Evolutionary conservation across 2,113 vertebrate species (phyloP).

Genomic region (Sinocyclocheilus anophthalmus): DNA sequence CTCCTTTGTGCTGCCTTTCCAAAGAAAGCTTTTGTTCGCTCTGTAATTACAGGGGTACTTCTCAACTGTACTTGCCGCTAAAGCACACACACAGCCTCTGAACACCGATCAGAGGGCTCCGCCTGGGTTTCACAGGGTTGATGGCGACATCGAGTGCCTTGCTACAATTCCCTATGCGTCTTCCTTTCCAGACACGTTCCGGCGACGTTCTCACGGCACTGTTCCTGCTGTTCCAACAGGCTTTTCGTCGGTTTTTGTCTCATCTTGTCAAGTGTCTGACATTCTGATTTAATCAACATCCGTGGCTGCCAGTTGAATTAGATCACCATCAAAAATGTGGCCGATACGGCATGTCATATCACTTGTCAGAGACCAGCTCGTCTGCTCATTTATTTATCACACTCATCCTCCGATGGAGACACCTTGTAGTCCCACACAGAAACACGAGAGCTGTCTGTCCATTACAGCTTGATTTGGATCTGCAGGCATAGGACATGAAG

Average conservation of each 20-base stretch:
- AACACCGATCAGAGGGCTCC: background rate
- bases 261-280: slow-evolving; percentile 81
- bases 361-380: slow-evolving; percentile 77
- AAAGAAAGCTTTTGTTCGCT: slow-evolving; percentile 65
- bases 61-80: slow-evolving; percentile 49
- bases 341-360: slow-evolving; percentile 74
- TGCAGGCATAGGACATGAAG: slow-evolving; percentile 28
- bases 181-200: slow-evolving; percentile 49
- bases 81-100: background rate
- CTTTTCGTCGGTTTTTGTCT: slow-evolving; percentile 72
- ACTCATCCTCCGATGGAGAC: slow-evolving; percentile 62
- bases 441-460: slow-evolving; percentile 61
- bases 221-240: slow-evolving; percentile 73
- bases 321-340: slow-evolving; percentile 82
- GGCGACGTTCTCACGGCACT: slow-evolving; percentile 60
- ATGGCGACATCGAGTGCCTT: slow-evolving; percentile 39
- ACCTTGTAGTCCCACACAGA: slow-evolving; percentile 54
- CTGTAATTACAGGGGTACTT: slow-evolving; percentile 71
- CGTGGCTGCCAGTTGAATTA: slow-evolving; percentile 80
- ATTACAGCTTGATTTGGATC: slow-evolving; percentile 65
- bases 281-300: slow-evolving; percentile 83
- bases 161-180: slow-evolving; percentile 22
- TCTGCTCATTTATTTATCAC: slow-evolving; percentile 79
- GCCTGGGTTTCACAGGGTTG: slow-evolving; percentile 23
- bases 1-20: slow-evolving; percentile 63